Conservation (phyloP, 2,888 invertebrate genomes). For the Ochropacha duplaris region DNA sequence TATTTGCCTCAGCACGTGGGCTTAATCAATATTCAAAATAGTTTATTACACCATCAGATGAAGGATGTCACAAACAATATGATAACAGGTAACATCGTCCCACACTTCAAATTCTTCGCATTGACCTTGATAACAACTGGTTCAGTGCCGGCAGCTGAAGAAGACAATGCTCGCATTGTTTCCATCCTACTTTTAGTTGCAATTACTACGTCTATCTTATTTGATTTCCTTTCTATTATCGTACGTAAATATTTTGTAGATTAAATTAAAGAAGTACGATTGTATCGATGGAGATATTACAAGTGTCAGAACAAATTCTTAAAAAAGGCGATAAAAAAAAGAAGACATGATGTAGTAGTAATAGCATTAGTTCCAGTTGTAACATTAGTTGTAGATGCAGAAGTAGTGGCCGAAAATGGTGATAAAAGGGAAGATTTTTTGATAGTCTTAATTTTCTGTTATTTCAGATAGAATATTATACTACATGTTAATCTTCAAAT, state of each 20-base stretch:
- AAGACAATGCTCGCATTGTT: conserved; percentile 26
- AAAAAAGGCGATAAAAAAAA: too few species aligned
- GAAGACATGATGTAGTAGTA: too few species aligned
- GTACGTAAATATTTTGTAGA: not conserved
- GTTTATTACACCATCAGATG: not conserved
- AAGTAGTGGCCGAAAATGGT: too few species aligned
- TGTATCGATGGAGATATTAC: too few species aligned
- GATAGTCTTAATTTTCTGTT: too few species aligned
- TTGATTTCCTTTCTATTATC: not conserved
- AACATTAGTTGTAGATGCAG: too few species aligned
- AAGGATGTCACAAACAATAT: conserved; percentile 9
- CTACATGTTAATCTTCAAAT: not conserved
- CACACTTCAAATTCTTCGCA: conserved; percentile 41
- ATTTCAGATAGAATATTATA: too few species aligned
- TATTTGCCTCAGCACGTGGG: conserved; percentile 3
- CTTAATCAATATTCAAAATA: not conserved
- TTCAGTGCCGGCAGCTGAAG: conserved; percentile 15
- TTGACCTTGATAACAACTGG: conserved; percentile 42
- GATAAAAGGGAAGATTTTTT: too few species aligned
- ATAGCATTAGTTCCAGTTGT: too few species aligned
- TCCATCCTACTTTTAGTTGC: conserved; percentile 5
- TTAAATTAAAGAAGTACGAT: too few species aligned
- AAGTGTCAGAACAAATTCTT: too few species aligned
- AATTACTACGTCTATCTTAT: not conserved
- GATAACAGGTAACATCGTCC: conserved; percentile 24